A percentile compares a stretch with the other conserved stretches of the same genome.
Conservation (phyloP, 2,797 vertebrate genomes). For the Girardinus metallicus region DNA sequence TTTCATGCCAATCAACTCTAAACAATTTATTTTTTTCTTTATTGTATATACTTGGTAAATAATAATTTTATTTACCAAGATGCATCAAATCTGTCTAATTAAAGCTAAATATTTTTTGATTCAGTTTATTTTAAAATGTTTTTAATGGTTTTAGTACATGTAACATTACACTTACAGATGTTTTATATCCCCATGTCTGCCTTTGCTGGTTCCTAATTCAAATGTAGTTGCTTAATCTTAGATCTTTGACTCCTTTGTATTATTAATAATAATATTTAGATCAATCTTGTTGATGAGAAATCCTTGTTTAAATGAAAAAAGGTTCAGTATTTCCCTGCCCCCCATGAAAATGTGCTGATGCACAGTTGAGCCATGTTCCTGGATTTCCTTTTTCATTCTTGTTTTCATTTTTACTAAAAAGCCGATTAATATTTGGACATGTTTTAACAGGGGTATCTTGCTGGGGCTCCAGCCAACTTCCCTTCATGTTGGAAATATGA, state of each 20-base stretch:
- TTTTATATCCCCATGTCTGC: neutral
- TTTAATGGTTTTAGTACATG: neutral
- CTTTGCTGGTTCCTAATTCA: neutral
- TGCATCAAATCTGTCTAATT: neutral
- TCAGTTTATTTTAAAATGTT: neutral
- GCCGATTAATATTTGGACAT: neutral
- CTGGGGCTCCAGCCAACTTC: constrained; percentile 49
- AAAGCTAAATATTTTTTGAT: neutral
- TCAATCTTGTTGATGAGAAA: neutral
- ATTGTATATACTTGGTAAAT: neutral
- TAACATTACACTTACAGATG: too few species aligned
- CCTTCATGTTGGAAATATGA: constrained; percentile 33
- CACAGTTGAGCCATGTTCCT: neutral
- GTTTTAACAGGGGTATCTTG: neutral
- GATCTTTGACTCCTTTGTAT: neutral
- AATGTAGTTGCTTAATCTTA: neutral
- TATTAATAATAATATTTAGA: neutral
- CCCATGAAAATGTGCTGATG: neutral
- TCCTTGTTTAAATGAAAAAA: neutral
- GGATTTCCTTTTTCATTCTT: neutral
- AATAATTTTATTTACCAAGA: neutral
- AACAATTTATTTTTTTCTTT: neutral
- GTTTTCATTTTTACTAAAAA: neutral
- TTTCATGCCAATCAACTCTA: neutral
- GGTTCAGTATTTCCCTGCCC: neutral